These are phyloP conservation scores for Philotrypesis tridentata DNA, from an alignment of 1,140 invertebrate species.

Conservation along the genomic window DNA sequence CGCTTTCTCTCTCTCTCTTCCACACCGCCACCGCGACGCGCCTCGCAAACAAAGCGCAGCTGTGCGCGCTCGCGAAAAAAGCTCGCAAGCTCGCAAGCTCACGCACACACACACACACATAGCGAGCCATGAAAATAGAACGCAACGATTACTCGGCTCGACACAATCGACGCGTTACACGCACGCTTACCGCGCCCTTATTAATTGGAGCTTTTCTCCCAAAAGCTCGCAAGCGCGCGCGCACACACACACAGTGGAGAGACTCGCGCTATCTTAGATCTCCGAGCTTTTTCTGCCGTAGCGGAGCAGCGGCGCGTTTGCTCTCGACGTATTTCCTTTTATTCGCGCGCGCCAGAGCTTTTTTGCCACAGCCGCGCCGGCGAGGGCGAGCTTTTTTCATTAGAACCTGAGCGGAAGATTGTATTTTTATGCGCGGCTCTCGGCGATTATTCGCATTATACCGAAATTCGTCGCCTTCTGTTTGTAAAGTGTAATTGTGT, in stretches of 20 bases:
- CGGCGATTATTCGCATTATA: not conserved
- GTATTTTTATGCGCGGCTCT: not conserved
- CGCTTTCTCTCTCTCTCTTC: not conserved
- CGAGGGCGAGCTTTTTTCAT: too few relatives aligned
- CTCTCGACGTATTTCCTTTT: not conserved
- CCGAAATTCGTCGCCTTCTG: too few relatives aligned
- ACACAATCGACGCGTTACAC: constrained; percentile 51
- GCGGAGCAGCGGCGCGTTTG: not conserved
- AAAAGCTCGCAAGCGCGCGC: not conserved
- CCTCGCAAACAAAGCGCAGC: not conserved
- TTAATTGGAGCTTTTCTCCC: constrained; percentile 26
- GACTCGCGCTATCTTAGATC: constrained; percentile 1
- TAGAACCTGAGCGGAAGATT: too few relatives aligned
- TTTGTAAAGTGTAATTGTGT: too few relatives aligned
- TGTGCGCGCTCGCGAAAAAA: too few relatives aligned
- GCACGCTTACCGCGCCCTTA: constrained; percentile 35
- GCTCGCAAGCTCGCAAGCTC: too few relatives aligned
- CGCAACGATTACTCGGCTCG: not conserved
- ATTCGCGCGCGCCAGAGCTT: not conserved
- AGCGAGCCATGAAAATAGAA: not conserved
- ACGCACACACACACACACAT: too few relatives aligned
- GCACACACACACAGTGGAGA: too few relatives aligned
- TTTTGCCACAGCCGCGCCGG: not conserved
- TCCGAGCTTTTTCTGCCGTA: not conserved
- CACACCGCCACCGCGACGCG: too few relatives aligned